Conservation (phyloP, 1,140 invertebrate genomes). For the Scaptodrosophila lebanonensis region DNA sequence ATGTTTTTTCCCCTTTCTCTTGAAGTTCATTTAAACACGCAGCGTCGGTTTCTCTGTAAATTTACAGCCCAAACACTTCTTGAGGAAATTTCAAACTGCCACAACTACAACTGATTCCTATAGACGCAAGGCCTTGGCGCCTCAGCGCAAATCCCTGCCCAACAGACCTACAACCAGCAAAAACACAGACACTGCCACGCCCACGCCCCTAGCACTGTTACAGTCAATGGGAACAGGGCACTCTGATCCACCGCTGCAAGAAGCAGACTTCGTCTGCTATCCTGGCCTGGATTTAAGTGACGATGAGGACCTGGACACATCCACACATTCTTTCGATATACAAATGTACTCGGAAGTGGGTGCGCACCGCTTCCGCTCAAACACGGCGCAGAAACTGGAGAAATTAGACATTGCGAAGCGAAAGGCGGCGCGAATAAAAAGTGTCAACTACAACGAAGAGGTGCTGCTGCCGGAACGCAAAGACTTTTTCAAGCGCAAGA, state of each 20-base stretch:
- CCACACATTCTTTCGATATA: slow-evolving; percentile 84
- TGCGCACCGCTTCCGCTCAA: slow-evolving; percentile 86
- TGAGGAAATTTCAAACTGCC: slow-evolving; percentile 56
- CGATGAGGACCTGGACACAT: slow-evolving; percentile 83
- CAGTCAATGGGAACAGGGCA: slow-evolving; percentile 15
- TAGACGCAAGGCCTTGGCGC: slow-evolving; percentile 32
- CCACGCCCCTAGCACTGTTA: slow-evolving; percentile 1
- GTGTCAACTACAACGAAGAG: slow-evolving; percentile 85
- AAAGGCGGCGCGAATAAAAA: slow-evolving; percentile 86
- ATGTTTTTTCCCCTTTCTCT: too few species aligned
- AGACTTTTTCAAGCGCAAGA: slow-evolving; percentile 81
- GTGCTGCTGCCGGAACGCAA: slow-evolving; percentile 78
- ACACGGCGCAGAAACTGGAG: slow-evolving; percentile 92
- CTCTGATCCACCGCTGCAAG: slow-evolving; percentile 48
- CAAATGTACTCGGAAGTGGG: slow-evolving; percentile 86
- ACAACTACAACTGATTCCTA: slow-evolving; percentile 7
- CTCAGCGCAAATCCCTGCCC: slow-evolving; percentile 20
- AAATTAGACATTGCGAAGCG: slow-evolving; percentile 92
- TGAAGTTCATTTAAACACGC: too few species aligned
- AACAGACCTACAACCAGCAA: slow-evolving; percentile 20
- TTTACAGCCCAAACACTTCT: slow-evolving; percentile 83
- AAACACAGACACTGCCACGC: slow-evolving; percentile 3
- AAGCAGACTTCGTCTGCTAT: slow-evolving; percentile 83
- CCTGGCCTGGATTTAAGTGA: slow-evolving; percentile 87
- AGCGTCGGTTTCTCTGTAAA: too few species aligned